Evolutionary conservation across 2,113 vertebrate genomes (phyloP), one percentile per base, ranked within the genome.

Genomic region (Helogale parvula): DNA sequence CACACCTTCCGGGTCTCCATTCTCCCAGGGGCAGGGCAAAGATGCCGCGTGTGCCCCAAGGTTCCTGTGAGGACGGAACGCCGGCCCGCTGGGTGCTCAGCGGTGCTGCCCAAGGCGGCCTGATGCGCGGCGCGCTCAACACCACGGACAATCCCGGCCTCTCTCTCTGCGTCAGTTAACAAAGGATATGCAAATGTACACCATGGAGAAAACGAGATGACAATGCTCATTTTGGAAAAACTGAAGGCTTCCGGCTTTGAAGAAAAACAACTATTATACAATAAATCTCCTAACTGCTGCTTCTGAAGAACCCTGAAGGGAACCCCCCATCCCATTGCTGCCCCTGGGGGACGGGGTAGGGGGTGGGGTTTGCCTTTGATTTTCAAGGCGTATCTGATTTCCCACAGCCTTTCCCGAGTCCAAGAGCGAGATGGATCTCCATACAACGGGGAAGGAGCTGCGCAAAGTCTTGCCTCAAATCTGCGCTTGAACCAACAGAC

Each of bases 391-490:
- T n/a, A 38, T 74, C 87, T 41, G 69, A 86, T 84, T 96, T 96
- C 97, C 80, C 29, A n/a, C 65, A 96, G 83, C 91, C 77, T 92
- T 57, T 90, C 81, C 25, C 71, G 91, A 88, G 57, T 95, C 93
- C 90, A 92, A 82, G 66, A 81, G 25, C 19, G 68, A 1, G 25
- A 33, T 16, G 21, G 69, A 82, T 97, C 33, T 71, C 96, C 90
- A 97, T 91, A 96, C 52, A 74, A 94, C 88, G 94, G 92, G 15
- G 92, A 90, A 47, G 79, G 71, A 97, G 96, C 21, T 63, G 97
- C 97, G 13, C 50, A 50, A 94, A 91, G 63, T 33, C 84, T 57
- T 94, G 66, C 57, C 96, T 96, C 21, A 77, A 47, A 84, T 88
- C 74, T 94, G 50, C 52, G 92, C 68, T 96, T 14, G 94, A 93